Percentiles rank a stretch among this genome's conserved stretches.
Conservation (phyloP, 1,140 invertebrate genomes). For the Brachionus sp. region DNA sequence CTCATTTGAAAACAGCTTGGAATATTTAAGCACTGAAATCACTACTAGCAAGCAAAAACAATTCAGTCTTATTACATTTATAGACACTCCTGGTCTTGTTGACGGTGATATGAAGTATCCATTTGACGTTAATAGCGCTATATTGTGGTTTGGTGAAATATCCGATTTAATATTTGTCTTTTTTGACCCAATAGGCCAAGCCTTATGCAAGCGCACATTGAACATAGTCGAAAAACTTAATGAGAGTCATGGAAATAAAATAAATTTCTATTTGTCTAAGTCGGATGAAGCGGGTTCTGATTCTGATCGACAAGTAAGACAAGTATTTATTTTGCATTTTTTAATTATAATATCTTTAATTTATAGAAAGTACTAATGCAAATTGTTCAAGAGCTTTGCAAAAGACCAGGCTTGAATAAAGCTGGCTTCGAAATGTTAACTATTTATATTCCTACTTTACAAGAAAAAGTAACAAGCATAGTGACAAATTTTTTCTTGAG, state of each 20-base stretch:
- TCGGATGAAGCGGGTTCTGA: slow-evolving; percentile 67
- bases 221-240: slow-evolving; percentile 65
- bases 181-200: slow-evolving; percentile 68
- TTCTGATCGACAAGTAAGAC: slow-evolving; percentile 60
- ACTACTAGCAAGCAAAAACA: slow-evolving; percentile 65
- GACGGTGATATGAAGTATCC: slow-evolving; percentile 69
- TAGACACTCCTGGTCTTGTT: slow-evolving; percentile 67
- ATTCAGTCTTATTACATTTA: slow-evolving; percentile 66
- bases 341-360: slow-evolving; percentile 50
- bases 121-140: slow-evolving; percentile 66
- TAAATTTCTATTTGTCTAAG: slow-evolving; percentile 65
- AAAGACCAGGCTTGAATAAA: slow-evolving; percentile 64
- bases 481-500: neutral
- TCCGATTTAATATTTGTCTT: slow-evolving; percentile 67
- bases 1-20: slow-evolving; percentile 51
- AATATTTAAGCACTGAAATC: slow-evolving; percentile 65
- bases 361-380: slow-evolving; percentile 66
- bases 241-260: slow-evolving; percentile 63
- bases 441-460: slow-evolving; percentile 63
- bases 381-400: slow-evolving; percentile 67
- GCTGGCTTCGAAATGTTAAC: slow-evolving; percentile 68
- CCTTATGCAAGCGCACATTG: slow-evolving; percentile 65
- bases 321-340: neutral
- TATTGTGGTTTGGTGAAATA: slow-evolving; percentile 65
- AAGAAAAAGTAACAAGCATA: slow-evolving; percentile 47